Evolutionary conservation across 2,113 vertebrate genomes (phyloP).

Genomic region (Xyrauchen texanus): DNA sequence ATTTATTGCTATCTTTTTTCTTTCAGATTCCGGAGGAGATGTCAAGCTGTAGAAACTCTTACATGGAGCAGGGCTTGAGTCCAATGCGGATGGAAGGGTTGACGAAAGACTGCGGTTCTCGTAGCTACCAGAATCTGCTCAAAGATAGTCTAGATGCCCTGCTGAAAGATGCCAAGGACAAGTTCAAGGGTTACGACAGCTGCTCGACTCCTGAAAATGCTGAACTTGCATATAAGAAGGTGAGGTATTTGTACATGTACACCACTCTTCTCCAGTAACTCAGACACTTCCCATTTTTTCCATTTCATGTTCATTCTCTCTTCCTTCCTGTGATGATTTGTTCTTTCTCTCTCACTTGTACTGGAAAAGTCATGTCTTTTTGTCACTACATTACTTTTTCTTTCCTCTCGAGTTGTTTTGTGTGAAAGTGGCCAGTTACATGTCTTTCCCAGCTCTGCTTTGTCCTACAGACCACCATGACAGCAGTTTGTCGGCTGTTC

Average conservation of each 20-base stretch:
- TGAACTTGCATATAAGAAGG: constrained; percentile 93
- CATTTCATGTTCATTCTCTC: background rate
- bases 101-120: constrained; percentile 72
- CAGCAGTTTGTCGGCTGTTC: background rate
- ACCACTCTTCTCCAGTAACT: background rate
- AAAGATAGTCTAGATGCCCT: constrained; percentile 85
- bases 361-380: background rate
- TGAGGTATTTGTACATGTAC: constrained; percentile 46
- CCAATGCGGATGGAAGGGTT: constrained; percentile 83
- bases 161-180: constrained; percentile 94
- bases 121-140: constrained; percentile 75
- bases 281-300: background rate
- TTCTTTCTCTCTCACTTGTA: background rate
- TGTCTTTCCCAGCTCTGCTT: constrained; percentile 17
- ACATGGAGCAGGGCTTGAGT: constrained; percentile 85
- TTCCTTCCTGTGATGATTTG: constrained; percentile 7
- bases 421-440: background rate
- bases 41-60: constrained; percentile 86
- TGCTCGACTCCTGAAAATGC: constrained; percentile 85
- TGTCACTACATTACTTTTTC: background rate
- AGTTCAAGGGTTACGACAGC: constrained; percentile 91
- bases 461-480: constrained; percentile 6
- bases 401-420: background rate
- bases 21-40: constrained; percentile 89
- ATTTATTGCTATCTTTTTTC: background rate